Conservation (phyloP, 2,888 invertebrate genomes). For the Plebejus melissa region DNA sequence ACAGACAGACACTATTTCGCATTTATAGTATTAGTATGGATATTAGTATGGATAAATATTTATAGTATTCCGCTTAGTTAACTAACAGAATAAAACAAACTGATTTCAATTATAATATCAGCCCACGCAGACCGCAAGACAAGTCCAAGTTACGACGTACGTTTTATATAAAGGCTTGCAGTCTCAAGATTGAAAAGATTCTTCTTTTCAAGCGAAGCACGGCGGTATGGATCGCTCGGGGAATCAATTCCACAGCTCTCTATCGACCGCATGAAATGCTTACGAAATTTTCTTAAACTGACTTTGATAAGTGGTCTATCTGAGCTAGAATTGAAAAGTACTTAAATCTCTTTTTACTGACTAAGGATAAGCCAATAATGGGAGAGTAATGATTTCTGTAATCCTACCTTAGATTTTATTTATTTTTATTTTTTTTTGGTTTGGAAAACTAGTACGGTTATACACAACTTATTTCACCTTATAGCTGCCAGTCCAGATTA, state of each 20-base stretch:
- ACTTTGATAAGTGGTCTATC: background rate
- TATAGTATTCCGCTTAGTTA: background rate
- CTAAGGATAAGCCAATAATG: background rate
- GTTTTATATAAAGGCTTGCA: background rate
- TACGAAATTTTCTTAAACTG: conserved; percentile 1
- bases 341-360: background rate
- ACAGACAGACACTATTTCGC: too few species aligned
- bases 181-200: conserved; percentile 8
- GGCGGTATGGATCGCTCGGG: background rate
- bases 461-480: background rate
- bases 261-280: conserved; percentile 10
- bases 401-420: background rate
- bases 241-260: background rate
- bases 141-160: background rate
- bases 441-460: background rate
- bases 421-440: background rate
- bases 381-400: background rate
- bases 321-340: background rate
- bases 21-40: too few species aligned
- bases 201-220: conserved; percentile 2
- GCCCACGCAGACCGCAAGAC: background rate
- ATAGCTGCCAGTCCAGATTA: background rate
- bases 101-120: conserved; percentile 1
- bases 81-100: background rate
- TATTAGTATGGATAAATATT: too few species aligned